phyloP scores from a whole-genome alignment of 2,888 invertebrate genomes.

The Spodoptera picta region DNA sequence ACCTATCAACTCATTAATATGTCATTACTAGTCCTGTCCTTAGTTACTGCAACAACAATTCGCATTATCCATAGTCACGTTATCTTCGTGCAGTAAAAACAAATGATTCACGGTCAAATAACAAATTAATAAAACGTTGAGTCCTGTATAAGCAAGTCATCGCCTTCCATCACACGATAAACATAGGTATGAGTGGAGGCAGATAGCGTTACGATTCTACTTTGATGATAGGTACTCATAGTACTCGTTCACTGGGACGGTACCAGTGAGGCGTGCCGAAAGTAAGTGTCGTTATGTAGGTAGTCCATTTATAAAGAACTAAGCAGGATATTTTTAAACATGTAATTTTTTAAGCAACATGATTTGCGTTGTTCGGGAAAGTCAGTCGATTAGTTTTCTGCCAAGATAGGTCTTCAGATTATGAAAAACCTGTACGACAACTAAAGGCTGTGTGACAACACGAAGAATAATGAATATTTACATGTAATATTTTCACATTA shows the following conservation, averaged over 20 bases:
- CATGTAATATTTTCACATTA: too few relatives aligned
- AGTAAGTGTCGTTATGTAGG: slow-evolving; percentile 32
- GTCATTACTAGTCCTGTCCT: not conserved
- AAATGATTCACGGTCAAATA: not conserved
- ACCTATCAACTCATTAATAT: not conserved
- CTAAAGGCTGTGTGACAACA: too few relatives aligned
- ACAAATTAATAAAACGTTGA: not conserved
- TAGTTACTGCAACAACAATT: not conserved
- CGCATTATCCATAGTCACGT: too few relatives aligned
- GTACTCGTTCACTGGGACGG: slow-evolving; percentile 11
- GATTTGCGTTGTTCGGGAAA: too few relatives aligned
- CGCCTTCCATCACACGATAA: slow-evolving; percentile 27
- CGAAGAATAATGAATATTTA: too few relatives aligned
- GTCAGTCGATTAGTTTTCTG: too few relatives aligned
- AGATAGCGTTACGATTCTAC: slow-evolving; percentile 34
- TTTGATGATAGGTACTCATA: slow-evolving; percentile 7
- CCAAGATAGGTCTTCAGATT: too few relatives aligned
- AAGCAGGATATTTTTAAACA: slow-evolving; percentile 1
- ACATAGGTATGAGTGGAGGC: slow-evolving; percentile 35
- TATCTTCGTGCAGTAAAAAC: not conserved
- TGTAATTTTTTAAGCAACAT: too few relatives aligned
- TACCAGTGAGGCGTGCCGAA: slow-evolving; percentile 40
- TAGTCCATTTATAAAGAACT: slow-evolving; percentile 17
- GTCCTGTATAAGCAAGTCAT: slow-evolving; percentile 9
- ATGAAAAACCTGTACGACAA: too few relatives aligned